Evolutionary conservation across 1,140 invertebrate species (phyloP), one percentile per base, ranked within the genome.

Genomic region (Aplysia californica): DNA sequence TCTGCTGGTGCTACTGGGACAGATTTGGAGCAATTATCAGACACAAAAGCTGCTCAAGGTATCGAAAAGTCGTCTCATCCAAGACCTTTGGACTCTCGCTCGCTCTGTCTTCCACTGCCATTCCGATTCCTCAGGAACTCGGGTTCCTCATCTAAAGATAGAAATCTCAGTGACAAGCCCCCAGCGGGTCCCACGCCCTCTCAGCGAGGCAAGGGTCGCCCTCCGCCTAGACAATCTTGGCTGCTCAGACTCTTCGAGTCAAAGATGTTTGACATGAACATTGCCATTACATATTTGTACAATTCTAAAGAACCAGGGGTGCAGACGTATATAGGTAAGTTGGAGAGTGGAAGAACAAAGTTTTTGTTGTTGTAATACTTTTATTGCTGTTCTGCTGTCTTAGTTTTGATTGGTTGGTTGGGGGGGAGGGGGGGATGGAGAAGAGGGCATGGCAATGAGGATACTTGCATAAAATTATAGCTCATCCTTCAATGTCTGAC

Each of bases 301-400:
- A 98, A 98, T 88, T 98, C 97, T n/a, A 99, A 99, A 77, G 97
- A 99, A 89, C 95, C 96, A 29, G 97, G 97, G 64, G 97, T 99
- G 64, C 95, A 98, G 85, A 95, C 95, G 81, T 99, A 99, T 90
- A 93, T 98, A 88, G 97, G 96, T 93, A 87, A 91, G 90, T 87
- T 59, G n/a, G n/a, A n/a, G n/a, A n/a, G n/a, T n/a, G n/a, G n/a
- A n/a, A n/a, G n/a, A n/a, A n/a, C n/a, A n/a, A n/a, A n/a, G n/a
- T n/a, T n/a, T n/a, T n/a, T n/a, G n/a, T n/a, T n/a, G n/a, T n/a
- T n/a, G n/a, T n/a, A n/a, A n/a, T n/a, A n/a, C n/a, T n/a, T n/a
- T n/a, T n/a, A n/a, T n/a, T n/a, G n/a, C n/a, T n/a, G n/a, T n/a
- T n/a, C n/a, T n/a, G n/a, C n/a, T n/a, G n/a, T n/a, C n/a, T n/a